A percentile compares a stretch with the other conserved stretches of the same genome.
phyloP scores from a whole-genome alignment of 2,797 vertebrate genomes.

The Urocyon cinereoargenteus region DNA sequence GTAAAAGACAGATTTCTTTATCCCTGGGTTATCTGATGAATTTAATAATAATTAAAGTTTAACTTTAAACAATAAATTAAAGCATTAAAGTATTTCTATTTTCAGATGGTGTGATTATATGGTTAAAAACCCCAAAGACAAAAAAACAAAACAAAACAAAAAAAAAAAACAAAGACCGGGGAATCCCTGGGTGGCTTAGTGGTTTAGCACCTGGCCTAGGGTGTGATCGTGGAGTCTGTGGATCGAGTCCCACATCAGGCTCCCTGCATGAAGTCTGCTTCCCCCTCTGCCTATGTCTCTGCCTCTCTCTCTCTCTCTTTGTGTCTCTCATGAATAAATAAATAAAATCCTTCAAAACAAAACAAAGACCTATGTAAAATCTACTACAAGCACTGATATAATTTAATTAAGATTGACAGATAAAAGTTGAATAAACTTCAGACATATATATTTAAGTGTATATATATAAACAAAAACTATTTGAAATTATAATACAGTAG shows the following conservation, averaged over 20 bases:
- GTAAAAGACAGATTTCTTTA: neutral
- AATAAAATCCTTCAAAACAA: no score
- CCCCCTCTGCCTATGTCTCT: no score
- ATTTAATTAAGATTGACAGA: neutral
- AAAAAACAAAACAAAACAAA: no score
- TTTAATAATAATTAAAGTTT: neutral
- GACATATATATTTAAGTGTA: neutral
- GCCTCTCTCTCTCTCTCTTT: no score
- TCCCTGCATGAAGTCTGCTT: no score
- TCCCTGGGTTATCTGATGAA: neutral
- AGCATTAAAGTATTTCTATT: neutral
- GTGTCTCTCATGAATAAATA: no score
- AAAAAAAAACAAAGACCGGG: neutral
- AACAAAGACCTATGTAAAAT: neutral
- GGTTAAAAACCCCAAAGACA: neutral
- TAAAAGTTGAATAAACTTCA: neutral
- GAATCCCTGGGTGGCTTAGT: no score
- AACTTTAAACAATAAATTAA: conserved; percentile 9
- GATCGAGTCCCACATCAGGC: no score
- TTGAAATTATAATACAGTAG: neutral
- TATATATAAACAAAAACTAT: neutral
- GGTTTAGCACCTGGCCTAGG: no score
- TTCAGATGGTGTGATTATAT: neutral
- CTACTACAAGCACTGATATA: neutral
- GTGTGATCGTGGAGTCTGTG: no score